phyloP scores from a whole-genome alignment of 2,113 vertebrate species.

The Hiodon alosoides region DNA sequence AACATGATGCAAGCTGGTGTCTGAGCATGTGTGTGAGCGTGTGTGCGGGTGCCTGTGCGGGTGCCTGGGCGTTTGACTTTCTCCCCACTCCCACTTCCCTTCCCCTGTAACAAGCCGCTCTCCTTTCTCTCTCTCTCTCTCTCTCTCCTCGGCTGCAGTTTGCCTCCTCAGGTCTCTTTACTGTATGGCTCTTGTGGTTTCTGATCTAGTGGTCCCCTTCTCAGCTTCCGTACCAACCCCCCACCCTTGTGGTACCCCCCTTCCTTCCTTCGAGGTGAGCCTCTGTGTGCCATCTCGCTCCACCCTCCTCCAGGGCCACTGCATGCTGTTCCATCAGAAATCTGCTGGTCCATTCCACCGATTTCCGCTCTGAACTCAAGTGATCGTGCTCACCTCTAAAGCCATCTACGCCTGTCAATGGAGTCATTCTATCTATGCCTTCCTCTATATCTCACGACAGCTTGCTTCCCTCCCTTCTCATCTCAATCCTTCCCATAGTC shows the following conservation, averaged over 20 bases:
- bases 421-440: constrained; percentile 28
- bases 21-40: no score
- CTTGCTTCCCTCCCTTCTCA: not conserved
- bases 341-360: constrained; percentile 47
- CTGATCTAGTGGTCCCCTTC: constrained; percentile 99
- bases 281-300: constrained; percentile 36
- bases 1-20: no score
- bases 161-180: constrained; percentile 99
- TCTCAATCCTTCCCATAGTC: not conserved
- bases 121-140: constrained; percentile 41
- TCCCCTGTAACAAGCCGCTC: constrained; percentile 57
- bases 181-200: constrained; percentile 99
- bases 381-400: constrained; percentile 18
- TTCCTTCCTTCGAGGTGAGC: constrained; percentile 99
- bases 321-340: not conserved
- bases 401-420: not conserved
- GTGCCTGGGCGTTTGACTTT: constrained; percentile 11
- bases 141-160: constrained; percentile 82
- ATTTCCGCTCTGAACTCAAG: constrained; percentile 16
- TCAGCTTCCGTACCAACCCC: constrained; percentile 91
- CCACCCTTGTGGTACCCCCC: constrained; percentile 88
- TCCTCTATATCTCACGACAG: not conserved
- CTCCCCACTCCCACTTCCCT: constrained; percentile 31
- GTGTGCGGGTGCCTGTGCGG: not conserved
- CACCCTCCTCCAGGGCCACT: constrained; percentile 15